Percentiles rank a stretch among this genome's conserved stretches.
Evolutionary conservation across 2,797 vertebrate genomes (phyloP).

Genomic region (Darevskia nairensis): DNA sequence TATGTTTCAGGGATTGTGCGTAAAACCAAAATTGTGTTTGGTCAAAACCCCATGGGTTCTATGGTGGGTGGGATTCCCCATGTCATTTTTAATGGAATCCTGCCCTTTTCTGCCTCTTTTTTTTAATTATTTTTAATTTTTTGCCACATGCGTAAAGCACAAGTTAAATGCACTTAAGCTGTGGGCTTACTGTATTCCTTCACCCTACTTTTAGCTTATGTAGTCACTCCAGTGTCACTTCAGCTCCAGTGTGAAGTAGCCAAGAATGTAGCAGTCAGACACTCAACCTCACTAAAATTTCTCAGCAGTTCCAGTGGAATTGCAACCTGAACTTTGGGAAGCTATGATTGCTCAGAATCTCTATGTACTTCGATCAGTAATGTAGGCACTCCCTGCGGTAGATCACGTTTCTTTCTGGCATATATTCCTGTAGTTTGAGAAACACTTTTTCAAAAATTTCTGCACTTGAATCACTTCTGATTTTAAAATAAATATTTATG

Average conservation of each 20-base stretch:
- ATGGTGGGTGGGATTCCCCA: too few species aligned
- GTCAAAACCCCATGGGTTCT: too few species aligned
- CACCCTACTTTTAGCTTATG: background rate
- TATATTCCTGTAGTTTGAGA: background rate
- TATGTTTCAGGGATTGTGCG: too few species aligned
- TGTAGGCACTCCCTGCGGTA: background rate
- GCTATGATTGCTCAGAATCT: background rate
- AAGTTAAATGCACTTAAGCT: too few species aligned
- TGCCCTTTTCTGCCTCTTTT: too few species aligned
- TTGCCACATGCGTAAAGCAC: too few species aligned
- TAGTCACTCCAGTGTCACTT: background rate
- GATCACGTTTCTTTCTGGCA: background rate
- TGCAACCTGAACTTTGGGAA: background rate
- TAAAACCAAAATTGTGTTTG: too few species aligned
- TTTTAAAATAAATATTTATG: slow-evolving; percentile 50
- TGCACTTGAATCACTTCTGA: background rate
- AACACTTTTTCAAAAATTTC: background rate
- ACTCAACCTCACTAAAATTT: background rate
- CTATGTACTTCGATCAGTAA: background rate
- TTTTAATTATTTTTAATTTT: too few species aligned
- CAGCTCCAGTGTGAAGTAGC: background rate
- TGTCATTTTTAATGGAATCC: too few species aligned
- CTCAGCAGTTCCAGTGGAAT: background rate
- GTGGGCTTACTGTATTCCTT: background rate
- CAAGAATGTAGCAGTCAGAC: background rate